Evolutionary conservation across 2,888 invertebrate species (phyloP).

Genomic region (Coleophora flavipennella): DNA sequence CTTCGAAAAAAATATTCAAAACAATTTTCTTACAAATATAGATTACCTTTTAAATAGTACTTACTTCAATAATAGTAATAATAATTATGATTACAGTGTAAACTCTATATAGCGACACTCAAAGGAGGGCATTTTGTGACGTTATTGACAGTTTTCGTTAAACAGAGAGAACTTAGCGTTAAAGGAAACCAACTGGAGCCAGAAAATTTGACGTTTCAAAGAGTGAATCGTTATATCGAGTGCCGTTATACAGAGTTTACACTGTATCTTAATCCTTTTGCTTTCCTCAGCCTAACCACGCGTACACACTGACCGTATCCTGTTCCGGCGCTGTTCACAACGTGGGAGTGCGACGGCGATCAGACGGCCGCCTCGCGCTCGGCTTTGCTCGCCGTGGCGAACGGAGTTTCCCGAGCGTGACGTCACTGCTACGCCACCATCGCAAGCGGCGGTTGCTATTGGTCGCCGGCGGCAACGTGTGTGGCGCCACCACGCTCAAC

Average conservation of each 20-base stretch:
- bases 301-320: conserved; percentile 69
- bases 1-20: no score
- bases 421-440: conserved; percentile 69
- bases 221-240: no score
- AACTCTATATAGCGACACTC: no score
- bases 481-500: conserved; percentile 64
- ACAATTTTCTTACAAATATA: no score
- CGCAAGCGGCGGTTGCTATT: conserved; percentile 65
- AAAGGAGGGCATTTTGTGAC: no score
- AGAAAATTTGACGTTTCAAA: no score
- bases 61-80: background rate
- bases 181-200: no score
- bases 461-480: conserved; percentile 59
- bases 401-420: conserved; percentile 61
- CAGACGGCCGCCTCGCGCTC: conserved; percentile 68
- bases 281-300: conserved; percentile 48
- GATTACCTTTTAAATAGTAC: no score
- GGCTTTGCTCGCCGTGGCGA: conserved; percentile 70
- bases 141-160: no score
- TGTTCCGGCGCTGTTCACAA: conserved; percentile 70
- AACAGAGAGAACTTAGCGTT: no score
- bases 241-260: no score
- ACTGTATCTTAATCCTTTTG: conserved; percentile 1
- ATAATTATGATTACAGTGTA: background rate
- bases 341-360: conserved; percentile 66